Base-by-base conservation (phyloP, 2,888 invertebrate species). In the Mythimna vitellina region DNA sequence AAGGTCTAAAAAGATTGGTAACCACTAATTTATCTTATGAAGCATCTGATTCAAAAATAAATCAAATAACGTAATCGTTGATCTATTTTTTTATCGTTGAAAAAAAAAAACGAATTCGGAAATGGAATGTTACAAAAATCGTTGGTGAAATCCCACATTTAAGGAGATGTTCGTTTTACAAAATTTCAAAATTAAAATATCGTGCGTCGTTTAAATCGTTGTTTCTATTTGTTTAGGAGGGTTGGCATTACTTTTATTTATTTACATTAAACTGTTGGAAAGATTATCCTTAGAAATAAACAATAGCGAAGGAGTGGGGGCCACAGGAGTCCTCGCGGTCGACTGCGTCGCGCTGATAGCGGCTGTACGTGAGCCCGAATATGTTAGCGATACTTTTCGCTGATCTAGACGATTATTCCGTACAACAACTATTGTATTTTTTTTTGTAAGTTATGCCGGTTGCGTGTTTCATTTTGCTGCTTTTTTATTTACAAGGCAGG, bases 281-380 rank as follows among this genome's bases (percentile, higher is more conserved):
- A 92, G 93, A 93, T 94, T 91, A 93, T 92, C 92, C 92, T 80
- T 82, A 87, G 89, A 89, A 92, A 92, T 91, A 94, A 93, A 94
- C 92, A 92, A 91, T 90, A 87, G 91, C 85, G 85, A 87, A 65
- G 85, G 87, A 85, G 82, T 77, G 84, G 78, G 76, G 78, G 80
- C 61, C 63, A 71, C 61, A 74, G 73, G 78, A 72, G 56, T 56
- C 57, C 66, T 56, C 83, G 79, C 78, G 74, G 76, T 74, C 81
- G 88, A 82, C 92, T 94, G 94, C 80, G 83, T 80, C 76, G 75
- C 69, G 76, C 81, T 86, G 95, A 95, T 95, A 95, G 92, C 89
- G 71, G 70, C 79, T 80, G 86, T 74, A 87, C 95, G 95, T 95
- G 95, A 86, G 89, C 76, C 69, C 81, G 94, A 94, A 95, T 95